Evolutionary conservation across 2,113 vertebrate species (phyloP).

Genomic region (Vanacampus margaritifer): DNA sequence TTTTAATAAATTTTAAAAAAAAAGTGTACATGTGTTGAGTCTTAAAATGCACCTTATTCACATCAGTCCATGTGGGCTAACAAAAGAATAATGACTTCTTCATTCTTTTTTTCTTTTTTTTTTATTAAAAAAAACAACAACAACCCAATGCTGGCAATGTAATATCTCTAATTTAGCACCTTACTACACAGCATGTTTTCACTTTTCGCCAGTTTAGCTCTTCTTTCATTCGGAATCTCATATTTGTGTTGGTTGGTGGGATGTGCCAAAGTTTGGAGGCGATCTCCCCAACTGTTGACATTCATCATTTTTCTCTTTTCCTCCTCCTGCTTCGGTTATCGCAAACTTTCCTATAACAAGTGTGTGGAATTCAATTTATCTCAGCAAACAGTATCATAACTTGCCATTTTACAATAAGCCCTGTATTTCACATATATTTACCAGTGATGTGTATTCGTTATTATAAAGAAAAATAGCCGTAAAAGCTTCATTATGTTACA

Average conservation of each 20-base stretch:
- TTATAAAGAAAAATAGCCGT: slow-evolving; percentile 85
- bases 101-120: neutral
- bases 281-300: slow-evolving; percentile 75
- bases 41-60: slow-evolving; percentile 81
- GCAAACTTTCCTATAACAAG: slow-evolving; percentile 77
- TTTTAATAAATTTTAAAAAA: slow-evolving; percentile 33
- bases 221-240: slow-evolving; percentile 73
- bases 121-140: slow-evolving; percentile 7
- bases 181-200: slow-evolving; percentile 81
- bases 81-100: slow-evolving; percentile 9
- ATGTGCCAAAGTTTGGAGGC: slow-evolving; percentile 83
- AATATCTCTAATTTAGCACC: slow-evolving; percentile 80
- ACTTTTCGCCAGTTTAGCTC: slow-evolving; percentile 76
- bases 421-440: slow-evolving; percentile 87
- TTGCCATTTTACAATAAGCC: slow-evolving; percentile 84
- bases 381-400: slow-evolving; percentile 85
- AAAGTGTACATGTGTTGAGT: slow-evolving; percentile 72
- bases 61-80: slow-evolving; percentile 58
- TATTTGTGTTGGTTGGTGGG: slow-evolving; percentile 71
- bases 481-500: slow-evolving; percentile 87
- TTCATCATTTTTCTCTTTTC: slow-evolving; percentile 56
- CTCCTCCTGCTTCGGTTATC: slow-evolving; percentile 70
- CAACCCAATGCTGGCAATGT: slow-evolving; percentile 68
- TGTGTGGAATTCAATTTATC: slow-evolving; percentile 77
- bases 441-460: slow-evolving; percentile 87